These are phyloP conservation scores for Penaeus indicus DNA, from an alignment of 1,140 invertebrate genomes.

Conservation along the genomic window DNA sequence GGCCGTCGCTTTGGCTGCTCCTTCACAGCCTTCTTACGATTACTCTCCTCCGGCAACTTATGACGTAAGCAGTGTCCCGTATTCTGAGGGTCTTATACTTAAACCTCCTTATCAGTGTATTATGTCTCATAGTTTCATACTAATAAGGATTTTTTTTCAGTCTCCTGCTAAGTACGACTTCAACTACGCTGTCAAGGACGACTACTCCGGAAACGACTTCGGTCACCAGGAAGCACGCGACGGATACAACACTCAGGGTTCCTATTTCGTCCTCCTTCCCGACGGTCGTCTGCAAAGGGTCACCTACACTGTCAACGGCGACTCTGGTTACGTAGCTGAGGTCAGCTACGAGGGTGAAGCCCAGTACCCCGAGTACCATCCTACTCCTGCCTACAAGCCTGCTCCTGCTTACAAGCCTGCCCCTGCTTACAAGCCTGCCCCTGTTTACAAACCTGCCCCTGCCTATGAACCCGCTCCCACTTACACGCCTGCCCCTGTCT, in stretches of 20 bases:
- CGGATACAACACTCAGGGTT: background rate
- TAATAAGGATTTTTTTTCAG: background rate
- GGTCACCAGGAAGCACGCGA: too few species aligned
- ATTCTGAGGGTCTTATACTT: too few species aligned
- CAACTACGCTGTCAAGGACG: background rate
- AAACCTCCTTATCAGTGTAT: background rate
- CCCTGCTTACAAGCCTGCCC: too few species aligned
- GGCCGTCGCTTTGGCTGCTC: too few species aligned
- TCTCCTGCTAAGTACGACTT: slow-evolving; percentile 1
- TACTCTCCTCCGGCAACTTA: too few species aligned
- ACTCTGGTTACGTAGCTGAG: background rate
- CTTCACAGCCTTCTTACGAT: too few species aligned
- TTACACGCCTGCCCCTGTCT: too few species aligned
- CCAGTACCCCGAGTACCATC: slow-evolving; percentile 5
- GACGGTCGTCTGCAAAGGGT: slow-evolving; percentile 11
- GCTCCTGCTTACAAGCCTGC: background rate
- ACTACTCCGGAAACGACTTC: background rate
- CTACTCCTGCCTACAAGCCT: background rate
- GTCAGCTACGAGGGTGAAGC: slow-evolving; percentile 9
- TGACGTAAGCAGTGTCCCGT: too few species aligned
- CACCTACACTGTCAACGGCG: background rate
- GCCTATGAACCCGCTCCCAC: too few species aligned
- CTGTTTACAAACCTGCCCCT: too few species aligned
- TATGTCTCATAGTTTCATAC: background rate
- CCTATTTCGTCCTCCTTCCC: background rate